A percentile compares a stretch with the other conserved stretches of the same genome.
Evolutionary conservation across 2,888 invertebrate species (phyloP).

Genomic region (Galeopsomyia nigrocyanea): DNA sequence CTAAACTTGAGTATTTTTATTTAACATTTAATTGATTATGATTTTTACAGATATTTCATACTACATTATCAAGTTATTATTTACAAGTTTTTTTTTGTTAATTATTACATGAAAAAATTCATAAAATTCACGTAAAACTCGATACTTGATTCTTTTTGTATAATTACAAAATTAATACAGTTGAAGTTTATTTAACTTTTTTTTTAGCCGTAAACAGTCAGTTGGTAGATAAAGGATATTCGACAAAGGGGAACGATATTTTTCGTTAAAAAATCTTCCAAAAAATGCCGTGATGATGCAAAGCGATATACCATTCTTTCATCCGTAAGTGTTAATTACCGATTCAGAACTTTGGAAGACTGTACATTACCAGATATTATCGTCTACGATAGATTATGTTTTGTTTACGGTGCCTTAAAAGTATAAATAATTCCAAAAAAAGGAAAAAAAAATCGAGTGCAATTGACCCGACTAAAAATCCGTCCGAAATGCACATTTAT

Average conservation of each 20-base stretch:
- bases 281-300: not conserved
- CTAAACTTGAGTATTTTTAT: conserved; percentile 38
- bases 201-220: not conserved
- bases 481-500: too few species aligned
- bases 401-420: too few species aligned
- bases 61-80: conserved; percentile 31
- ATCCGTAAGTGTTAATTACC: conserved; percentile 8
- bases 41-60: conserved; percentile 43
- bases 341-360: conserved; percentile 43
- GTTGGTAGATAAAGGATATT: not conserved
- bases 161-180: not conserved
- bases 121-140: not conserved
- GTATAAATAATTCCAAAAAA: too few species aligned
- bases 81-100: conserved; percentile 27
- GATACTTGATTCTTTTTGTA: conserved; percentile 12
- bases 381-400: too few species aligned
- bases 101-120: conserved; percentile 7
- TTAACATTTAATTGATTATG: conserved; percentile 45
- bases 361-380: conserved; percentile 22
- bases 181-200: not conserved
- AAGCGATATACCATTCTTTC: conserved; percentile 3
- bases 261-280: not conserved
- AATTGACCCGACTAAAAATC: too few species aligned
- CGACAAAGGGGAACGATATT: not conserved
- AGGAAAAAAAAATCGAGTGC: too few species aligned